Evolutionary conservation across 35 echinoderm and acorn worm species (phyloP), one percentile per base, ranked within the genome.

Genomic region (Chiridota heheva): DNA sequence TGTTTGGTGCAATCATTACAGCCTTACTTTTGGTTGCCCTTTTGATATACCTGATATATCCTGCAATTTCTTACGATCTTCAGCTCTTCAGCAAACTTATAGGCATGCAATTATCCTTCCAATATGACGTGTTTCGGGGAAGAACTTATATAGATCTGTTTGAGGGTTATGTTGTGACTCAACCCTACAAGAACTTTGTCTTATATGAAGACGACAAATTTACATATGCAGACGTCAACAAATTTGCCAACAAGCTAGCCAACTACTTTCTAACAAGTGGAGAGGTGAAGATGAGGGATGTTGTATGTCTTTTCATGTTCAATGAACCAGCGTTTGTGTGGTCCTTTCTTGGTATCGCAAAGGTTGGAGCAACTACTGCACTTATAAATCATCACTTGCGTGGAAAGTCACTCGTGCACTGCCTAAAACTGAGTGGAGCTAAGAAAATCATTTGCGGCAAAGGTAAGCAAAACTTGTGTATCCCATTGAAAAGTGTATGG

Each of bases 311-410:
- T 2, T 60, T 96, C 17, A 89, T 96, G 86, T 63, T 80, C 42
- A 96, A 96, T 25, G 82, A 81, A 18, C 86, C 91, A 13, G 82
- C 63, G 7, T 96, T 81, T 45, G 62, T 89, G 13, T 68, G 40
- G 17, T 48, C 39, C 13, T 86, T 60, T 40, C 34, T 92, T 8
- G 91, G 66, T 10, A 79, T 94, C 20, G 61, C 37, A 34, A 94
- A 94, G 49, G 30, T 87, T 7, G 84, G 84, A 2, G 58, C 86
- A 8, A 84, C 44, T 24, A 42, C 43, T 32, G 79, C 79, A 16
- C 61, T 94, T 1, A 48, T 94, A 24, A 94, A 94, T 32, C 68
- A 75, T 36, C 60, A 84, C 36, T 72, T 94, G 2, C 49, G 62
- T 34, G 77, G 67, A n/a, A 58, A 58, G 36, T 57, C 91, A n/a